Evolutionary conservation across 2,113 vertebrate species (phyloP), one percentile per base, ranked within the genome.

Genomic region (Sigmodon hispidus): DNA sequence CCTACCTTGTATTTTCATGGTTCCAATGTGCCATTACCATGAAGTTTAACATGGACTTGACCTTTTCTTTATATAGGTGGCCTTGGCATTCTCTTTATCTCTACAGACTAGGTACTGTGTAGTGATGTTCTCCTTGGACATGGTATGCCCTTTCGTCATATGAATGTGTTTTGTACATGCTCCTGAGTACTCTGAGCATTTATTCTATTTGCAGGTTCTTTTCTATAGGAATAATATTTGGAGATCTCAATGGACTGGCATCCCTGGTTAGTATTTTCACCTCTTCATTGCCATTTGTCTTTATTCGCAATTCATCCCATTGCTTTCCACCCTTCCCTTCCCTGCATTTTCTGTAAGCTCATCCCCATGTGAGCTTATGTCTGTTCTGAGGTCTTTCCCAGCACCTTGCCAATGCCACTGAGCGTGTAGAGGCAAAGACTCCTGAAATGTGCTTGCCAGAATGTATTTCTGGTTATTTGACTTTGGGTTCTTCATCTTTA

Each of bases 1-100:
- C 59, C 90, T 40, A 70, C 24, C 16, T 77, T 90, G 79, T 94
- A n/a, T 94, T 96, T 77, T 61, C 7, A 22, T 73, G 55, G 29
- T 73, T 89, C 89, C 36, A 61, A 57, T 85, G 1, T 67, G 34
- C 89, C 29, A 16, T 59, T 65, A 69, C n/a, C 76, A n/a, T 16
- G 57, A 90, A 55, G 50, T 24, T 92, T 79, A 61, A 13, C 31
- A 22, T 72, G 72, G 70, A 34, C 21, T 40, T n/a, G 1, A 21
- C 36, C 76, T 52, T 72, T 36, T 19, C 65, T 67, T 61, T 3
- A 3, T 3, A 24, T 1, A 55, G 36, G 81, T 26, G 8, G 29
- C 70, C 45, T 43, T 26, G 52, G 43, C 19, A 52, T 72, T 80
- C 65, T 57, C 36, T 55, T 83, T 36, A 29, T 48, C 55, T 88